Percentiles rank a stretch among this genome's conserved stretches.
These are phyloP conservation scores for Leptinotarsa rubiginosa DNA, from an alignment of 2,888 invertebrate species.

Conservation along the genomic window DNA sequence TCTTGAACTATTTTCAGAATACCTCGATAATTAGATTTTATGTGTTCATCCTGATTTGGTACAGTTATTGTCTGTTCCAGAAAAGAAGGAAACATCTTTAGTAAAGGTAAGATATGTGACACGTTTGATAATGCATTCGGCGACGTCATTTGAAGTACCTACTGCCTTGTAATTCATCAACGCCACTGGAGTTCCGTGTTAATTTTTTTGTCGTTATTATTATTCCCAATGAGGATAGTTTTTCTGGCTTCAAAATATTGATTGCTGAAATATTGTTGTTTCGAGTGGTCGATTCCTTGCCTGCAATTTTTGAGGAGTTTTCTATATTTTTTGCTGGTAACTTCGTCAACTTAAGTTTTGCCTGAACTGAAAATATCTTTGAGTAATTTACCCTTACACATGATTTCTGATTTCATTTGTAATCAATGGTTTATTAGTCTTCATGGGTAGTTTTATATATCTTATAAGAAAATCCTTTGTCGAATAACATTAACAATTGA, in stretches of 20 bases:
- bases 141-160: not conserved
- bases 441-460: not conserved
- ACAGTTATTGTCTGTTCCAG: not conserved
- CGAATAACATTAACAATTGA: too few relatives aligned
- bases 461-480: too few relatives aligned
- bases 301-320: not conserved
- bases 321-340: not conserved
- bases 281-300: not conserved
- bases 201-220: not conserved
- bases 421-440: not conserved
- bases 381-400: not conserved
- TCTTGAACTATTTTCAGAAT: not conserved
- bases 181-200: not conserved
- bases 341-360: not conserved
- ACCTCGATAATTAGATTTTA: not conserved
- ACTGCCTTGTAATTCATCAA: not conserved
- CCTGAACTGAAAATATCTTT: not conserved
- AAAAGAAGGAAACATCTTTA: not conserved
- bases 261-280: not conserved
- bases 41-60: not conserved
- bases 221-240: not conserved
- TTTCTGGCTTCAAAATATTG: too few relatives aligned
- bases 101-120: not conserved
- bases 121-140: not conserved
- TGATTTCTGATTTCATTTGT: not conserved